A percentile compares a stretch with the other conserved stretches of the same genome.
Evolutionary conservation across 1,140 invertebrate genomes (phyloP).

Genomic region (Drosophila chauvacae): DNA sequence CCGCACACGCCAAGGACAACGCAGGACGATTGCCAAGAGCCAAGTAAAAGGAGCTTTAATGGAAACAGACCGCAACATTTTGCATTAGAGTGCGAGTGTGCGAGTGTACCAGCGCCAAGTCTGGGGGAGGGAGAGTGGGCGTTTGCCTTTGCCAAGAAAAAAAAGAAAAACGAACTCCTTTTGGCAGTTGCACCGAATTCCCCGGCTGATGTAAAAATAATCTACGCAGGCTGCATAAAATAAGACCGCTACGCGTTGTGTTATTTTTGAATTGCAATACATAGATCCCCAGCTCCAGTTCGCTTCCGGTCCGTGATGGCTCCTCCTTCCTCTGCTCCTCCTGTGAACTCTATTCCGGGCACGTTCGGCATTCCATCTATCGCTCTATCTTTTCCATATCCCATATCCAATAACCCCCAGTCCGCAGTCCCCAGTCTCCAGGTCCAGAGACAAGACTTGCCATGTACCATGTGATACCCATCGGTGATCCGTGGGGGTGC

Average conservation of each 20-base stretch:
- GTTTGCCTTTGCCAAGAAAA: slow-evolving; percentile 40
- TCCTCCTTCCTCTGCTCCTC: background rate
- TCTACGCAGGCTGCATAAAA: slow-evolving; percentile 27
- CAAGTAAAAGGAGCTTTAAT: slow-evolving; percentile 41
- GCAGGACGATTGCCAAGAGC: slow-evolving; percentile 63
- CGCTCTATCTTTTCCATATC: slow-evolving; percentile 17
- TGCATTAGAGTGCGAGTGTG: slow-evolving; percentile 53
- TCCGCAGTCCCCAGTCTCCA: background rate
- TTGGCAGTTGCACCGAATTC: slow-evolving; percentile 38
- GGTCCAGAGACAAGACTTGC: background rate
- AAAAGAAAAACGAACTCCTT: slow-evolving; percentile 23
- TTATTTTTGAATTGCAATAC: slow-evolving; percentile 42
- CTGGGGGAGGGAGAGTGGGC: slow-evolving; percentile 13
- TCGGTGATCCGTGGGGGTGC: slow-evolving; percentile 35
- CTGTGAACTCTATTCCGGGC: slow-evolving; percentile 5
- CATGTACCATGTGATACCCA: slow-evolving; percentile 8
- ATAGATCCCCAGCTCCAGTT: background rate
- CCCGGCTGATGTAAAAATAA: slow-evolving; percentile 49
- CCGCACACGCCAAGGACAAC: slow-evolving; percentile 55
- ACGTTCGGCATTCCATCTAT: slow-evolving; percentile 29
- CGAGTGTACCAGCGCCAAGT: background rate
- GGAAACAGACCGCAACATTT: slow-evolving; percentile 80
- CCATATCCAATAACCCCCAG: slow-evolving; percentile 15
- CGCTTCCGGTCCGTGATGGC: background rate
- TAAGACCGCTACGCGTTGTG: slow-evolving; percentile 16